phyloP scores from a whole-genome alignment of 2,888 invertebrate species.

The Tenthredo scrophulariae region DNA sequence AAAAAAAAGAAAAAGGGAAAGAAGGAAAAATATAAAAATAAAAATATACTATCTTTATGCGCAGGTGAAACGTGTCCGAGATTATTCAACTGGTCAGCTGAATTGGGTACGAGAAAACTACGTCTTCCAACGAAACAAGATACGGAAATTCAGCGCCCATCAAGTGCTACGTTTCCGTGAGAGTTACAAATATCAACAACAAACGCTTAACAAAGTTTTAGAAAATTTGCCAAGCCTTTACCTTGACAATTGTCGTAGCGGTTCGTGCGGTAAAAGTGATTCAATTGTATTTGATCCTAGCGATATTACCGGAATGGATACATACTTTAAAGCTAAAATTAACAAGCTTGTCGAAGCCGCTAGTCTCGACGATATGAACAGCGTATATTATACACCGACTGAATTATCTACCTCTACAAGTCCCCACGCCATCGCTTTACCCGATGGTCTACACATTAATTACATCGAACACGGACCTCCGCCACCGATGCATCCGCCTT shows the following conservation, averaged over 20 bases:
- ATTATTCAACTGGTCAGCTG: conserved; percentile 94
- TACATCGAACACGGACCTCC: conserved; percentile 81
- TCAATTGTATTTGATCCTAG: conserved; percentile 85
- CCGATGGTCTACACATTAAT: conserved; percentile 85
- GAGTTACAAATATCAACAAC: conserved; percentile 97
- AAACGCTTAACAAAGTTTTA: conserved; percentile 94
- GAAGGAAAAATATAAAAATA: background rate
- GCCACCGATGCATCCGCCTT: conserved; percentile 55
- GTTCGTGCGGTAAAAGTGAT: conserved; percentile 88
- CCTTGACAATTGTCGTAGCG: conserved; percentile 95
- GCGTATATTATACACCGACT: conserved; percentile 90
- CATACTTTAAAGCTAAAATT: conserved; percentile 85
- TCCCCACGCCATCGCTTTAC: conserved; percentile 77
- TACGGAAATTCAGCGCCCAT: conserved; percentile 96
- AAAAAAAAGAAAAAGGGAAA: background rate
- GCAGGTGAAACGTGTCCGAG: conserved; percentile 93
- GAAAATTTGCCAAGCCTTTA: conserved; percentile 95
- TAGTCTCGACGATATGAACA: conserved; percentile 80
- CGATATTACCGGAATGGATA: conserved; percentile 83
- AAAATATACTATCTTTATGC: conserved; percentile 6
- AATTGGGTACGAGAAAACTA: conserved; percentile 97
- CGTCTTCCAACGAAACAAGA: conserved; percentile 95
- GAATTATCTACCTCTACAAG: conserved; percentile 82
- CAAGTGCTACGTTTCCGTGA: conserved; percentile 93
- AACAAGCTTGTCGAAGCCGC: conserved; percentile 82